phyloP scores from a whole-genome alignment of 1,140 invertebrate species.

The Listronotus oregonensis region DNA sequence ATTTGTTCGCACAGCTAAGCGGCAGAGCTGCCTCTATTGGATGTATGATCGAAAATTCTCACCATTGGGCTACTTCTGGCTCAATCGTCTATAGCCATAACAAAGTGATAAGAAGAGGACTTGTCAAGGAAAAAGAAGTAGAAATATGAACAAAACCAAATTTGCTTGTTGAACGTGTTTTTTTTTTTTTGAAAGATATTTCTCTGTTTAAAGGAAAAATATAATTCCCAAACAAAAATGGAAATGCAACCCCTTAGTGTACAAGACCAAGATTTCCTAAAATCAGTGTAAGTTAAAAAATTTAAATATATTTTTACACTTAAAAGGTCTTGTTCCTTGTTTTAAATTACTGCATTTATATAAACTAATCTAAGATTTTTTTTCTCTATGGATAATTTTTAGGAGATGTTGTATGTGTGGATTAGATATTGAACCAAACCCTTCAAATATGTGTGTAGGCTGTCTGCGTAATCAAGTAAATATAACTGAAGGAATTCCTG shows the following conservation, averaged over 20 bases:
- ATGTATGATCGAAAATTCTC: too few relatives aligned
- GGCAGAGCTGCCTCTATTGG: too few relatives aligned
- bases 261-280: neutral
- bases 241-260: neutral
- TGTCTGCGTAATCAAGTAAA: conserved; percentile 91
- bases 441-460: conserved; percentile 95
- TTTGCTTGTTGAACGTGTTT: neutral
- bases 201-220: neutral
- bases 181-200: neutral
- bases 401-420: conserved; percentile 82
- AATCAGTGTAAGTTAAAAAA: neutral
- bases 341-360: too few relatives aligned
- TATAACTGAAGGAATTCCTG: conserved; percentile 95
- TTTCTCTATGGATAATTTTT: neutral
- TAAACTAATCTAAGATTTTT: too few relatives aligned
- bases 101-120: too few relatives aligned
- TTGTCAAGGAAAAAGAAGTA: too few relatives aligned
- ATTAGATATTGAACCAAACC: conserved; percentile 86
- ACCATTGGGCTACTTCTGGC: too few relatives aligned
- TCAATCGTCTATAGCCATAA: too few relatives aligned
- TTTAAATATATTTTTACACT: neutral
- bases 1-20: too few relatives aligned
- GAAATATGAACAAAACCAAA: neutral
- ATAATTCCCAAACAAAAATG: neutral
- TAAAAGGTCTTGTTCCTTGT: too few relatives aligned